A percentile compares a stretch with the other conserved stretches of the same genome.
phyloP scores from a whole-genome alignment of 2,888 invertebrate genomes.

The Melipona bicolor region DNA sequence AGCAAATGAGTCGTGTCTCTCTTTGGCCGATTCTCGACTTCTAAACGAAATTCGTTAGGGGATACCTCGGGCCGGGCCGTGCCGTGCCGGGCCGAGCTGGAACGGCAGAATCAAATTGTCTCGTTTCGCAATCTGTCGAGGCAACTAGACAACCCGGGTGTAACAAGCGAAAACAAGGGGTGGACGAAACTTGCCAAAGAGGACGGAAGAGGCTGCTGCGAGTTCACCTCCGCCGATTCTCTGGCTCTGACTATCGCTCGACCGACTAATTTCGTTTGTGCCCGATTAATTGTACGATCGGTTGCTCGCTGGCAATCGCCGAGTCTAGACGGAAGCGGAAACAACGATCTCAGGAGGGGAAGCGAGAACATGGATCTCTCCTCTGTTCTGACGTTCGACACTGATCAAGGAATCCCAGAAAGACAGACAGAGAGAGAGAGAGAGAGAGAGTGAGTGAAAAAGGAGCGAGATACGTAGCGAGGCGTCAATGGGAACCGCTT shows the following conservation, averaged over 20 bases:
- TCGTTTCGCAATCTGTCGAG: conserved; percentile 37
- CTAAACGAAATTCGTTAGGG: conserved; percentile 1
- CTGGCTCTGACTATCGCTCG: background rate
- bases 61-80: background rate
- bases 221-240: conserved; percentile 6
- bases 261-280: conserved; percentile 4
- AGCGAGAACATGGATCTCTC: no score
- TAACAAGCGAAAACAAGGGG: conserved; percentile 28
- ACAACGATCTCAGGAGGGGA: background rate
- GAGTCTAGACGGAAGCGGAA: no score
- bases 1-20: background rate
- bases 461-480: background rate
- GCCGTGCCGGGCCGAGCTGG: background rate
- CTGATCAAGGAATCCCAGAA: no score
- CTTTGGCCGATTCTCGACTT: background rate
- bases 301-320: background rate
- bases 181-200: conserved; percentile 21
- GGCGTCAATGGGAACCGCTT: background rate
- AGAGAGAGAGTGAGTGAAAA: background rate
- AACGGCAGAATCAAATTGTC: conserved; percentile 24
- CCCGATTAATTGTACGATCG: conserved; percentile 16
- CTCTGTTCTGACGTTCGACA: no score
- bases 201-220: conserved; percentile 23
- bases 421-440: no score
- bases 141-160: conserved; percentile 6